phyloP scores from a whole-genome alignment of 2,113 vertebrate genomes.

The Trochalopteron elliotii region DNA sequence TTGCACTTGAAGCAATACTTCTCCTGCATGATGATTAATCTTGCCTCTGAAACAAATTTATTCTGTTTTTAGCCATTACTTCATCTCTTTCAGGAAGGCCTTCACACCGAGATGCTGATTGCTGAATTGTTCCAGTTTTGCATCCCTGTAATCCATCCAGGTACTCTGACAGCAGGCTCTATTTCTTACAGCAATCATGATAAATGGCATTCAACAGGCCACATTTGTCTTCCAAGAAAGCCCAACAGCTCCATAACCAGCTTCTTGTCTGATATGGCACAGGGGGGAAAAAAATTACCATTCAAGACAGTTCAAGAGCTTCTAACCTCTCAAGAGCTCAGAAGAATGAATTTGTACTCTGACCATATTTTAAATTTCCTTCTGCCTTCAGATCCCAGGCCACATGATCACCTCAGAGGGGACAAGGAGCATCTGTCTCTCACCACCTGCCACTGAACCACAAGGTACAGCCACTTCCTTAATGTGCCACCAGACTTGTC shows the following conservation, averaged over 20 bases:
- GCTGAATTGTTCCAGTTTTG: background rate
- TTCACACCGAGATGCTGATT: background rate
- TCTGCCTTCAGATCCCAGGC: background rate
- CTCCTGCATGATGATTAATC: background rate
- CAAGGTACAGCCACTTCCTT: background rate
- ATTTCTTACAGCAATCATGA: background rate
- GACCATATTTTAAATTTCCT: background rate
- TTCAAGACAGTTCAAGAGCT: background rate
- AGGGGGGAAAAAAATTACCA: background rate
- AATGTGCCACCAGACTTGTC: background rate
- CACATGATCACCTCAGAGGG: background rate
- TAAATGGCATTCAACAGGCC: background rate
- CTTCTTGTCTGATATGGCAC: background rate
- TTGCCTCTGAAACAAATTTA: background rate
- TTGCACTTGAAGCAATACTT: background rate
- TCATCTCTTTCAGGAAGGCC: background rate
- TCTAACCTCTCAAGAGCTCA: background rate
- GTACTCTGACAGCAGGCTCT: background rate
- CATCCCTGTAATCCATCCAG: background rate
- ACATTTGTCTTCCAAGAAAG: conserved; percentile 16
- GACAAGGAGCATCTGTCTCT: background rate
- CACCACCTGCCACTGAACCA: conserved; percentile 19
- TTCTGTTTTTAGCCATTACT: background rate
- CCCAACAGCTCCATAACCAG: background rate
- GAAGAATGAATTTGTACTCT: background rate